phyloP scores from a whole-genome alignment of 2,113 vertebrate genomes.

The Coreoperca whiteheadi region DNA sequence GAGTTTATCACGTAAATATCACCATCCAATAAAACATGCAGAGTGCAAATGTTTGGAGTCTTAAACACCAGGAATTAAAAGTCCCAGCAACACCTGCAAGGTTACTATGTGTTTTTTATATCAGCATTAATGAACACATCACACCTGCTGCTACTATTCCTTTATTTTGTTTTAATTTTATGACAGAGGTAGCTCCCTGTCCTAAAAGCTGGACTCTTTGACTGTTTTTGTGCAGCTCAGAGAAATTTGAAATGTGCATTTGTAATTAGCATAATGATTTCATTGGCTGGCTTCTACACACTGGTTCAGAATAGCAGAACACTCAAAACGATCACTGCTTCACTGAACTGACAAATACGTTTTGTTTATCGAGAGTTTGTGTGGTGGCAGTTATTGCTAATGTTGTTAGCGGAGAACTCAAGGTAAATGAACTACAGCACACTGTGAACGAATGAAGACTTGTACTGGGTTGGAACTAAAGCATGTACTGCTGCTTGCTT shows the following conservation, averaged over 20 bases:
- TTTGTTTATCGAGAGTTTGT: conserved; percentile 6
- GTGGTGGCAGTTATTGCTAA: conserved; percentile 6
- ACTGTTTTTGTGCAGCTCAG: not conserved
- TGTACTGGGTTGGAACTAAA: not conserved
- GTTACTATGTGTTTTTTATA: not conserved
- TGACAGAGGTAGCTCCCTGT: not conserved
- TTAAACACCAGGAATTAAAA: not conserved
- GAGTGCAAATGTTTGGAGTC: not conserved
- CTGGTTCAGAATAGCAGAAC: conserved; percentile 25
- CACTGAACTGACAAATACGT: conserved; percentile 12
- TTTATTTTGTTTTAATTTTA: not conserved
- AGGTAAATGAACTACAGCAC: conserved; percentile 8
- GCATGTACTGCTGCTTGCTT: not conserved
- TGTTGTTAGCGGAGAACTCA: conserved; percentile 2
- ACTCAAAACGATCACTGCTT: conserved; percentile 26
- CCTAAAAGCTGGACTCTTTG: not conserved
- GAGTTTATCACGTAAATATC: not conserved
- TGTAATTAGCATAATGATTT: conserved; percentile 41
- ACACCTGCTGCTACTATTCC: not conserved
- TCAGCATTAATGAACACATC: not conserved
- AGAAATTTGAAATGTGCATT: conserved; percentile 28
- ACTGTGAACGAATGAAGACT: not conserved
- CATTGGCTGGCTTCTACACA: conserved; percentile 25
- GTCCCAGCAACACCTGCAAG: not conserved
- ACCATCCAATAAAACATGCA: not conserved